Percentiles rank a stretch among this genome's conserved stretches.
These are phyloP conservation scores for Coleophora deauratella DNA, from an alignment of 2,888 invertebrate species.

Conservation along the genomic window DNA sequence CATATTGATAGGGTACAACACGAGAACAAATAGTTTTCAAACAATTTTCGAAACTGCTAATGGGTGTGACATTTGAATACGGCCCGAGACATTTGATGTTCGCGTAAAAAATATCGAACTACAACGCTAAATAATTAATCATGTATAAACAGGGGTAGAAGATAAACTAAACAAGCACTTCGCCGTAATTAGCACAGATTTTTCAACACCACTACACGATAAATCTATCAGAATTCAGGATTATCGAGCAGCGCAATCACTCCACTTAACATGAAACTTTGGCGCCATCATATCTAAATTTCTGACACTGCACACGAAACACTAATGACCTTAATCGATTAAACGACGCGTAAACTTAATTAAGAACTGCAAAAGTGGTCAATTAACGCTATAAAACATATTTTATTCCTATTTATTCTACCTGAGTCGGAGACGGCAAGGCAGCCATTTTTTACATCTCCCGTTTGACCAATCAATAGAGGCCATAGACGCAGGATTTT, in stretches of 20 bases:
- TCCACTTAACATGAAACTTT: constrained; percentile 49
- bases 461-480: constrained; percentile 73
- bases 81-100: constrained; percentile 42
- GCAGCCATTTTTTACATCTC: constrained; percentile 85
- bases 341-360: constrained; percentile 26
- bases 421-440: constrained; percentile 89
- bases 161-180: constrained; percentile 30
- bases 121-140: constrained; percentile 20
- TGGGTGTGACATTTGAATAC: constrained; percentile 67
- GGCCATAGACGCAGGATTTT: constrained; percentile 53
- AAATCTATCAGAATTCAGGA: constrained; percentile 32
- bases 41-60: constrained; percentile 44
- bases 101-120: constrained; percentile 36
- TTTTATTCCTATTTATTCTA: constrained; percentile 65
- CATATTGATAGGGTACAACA: constrained; percentile 48
- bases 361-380: constrained; percentile 15
- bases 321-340: constrained; percentile 31
- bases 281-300: constrained; percentile 30
- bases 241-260: constrained; percentile 31
- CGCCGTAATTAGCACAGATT: constrained; percentile 26
- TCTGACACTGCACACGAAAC: constrained; percentile 16
- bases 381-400: constrained; percentile 29
- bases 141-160: constrained; percentile 16
- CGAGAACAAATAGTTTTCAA: constrained; percentile 30
- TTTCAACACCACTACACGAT: constrained; percentile 19